Evolutionary conservation across 2,797 vertebrate species (phyloP).

Genomic region (Pseudomugil tenellus): DNA sequence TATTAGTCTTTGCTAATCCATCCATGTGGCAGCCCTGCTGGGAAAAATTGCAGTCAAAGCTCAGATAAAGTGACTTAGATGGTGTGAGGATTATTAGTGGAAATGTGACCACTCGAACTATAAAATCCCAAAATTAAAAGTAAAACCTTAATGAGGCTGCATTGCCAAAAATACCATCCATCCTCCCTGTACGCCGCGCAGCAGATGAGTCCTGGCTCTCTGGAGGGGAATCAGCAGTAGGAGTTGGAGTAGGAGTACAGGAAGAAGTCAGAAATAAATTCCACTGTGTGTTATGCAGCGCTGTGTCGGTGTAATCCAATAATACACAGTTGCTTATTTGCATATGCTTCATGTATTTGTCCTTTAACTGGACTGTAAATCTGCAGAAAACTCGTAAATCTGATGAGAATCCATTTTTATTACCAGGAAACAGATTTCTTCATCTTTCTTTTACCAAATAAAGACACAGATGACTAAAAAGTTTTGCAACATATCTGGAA

Average conservation of each 20-base stretch:
- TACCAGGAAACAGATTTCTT: background rate
- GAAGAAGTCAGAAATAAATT: slow-evolving; percentile 64
- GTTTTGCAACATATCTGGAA: slow-evolving; percentile 14
- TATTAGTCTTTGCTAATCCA: slow-evolving; percentile 62
- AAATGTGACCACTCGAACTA: slow-evolving; percentile 33
- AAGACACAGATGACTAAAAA: background rate
- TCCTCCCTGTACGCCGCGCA: slow-evolving; percentile 18
- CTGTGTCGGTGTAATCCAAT: slow-evolving; percentile 68
- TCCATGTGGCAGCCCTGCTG: slow-evolving; percentile 51
- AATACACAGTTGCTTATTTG: slow-evolving; percentile 45
- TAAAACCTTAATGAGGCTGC: slow-evolving; percentile 32
- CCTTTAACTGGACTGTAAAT: slow-evolving; percentile 29
- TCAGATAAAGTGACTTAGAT: slow-evolving; percentile 58
- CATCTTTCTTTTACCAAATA: background rate
- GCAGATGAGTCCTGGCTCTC: slow-evolving; percentile 45
- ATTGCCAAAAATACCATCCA: slow-evolving; percentile 22
- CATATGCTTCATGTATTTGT: slow-evolving; percentile 41
- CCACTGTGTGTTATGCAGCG: slow-evolving; percentile 55
- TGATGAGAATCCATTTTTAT: background rate
- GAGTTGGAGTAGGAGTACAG: slow-evolving; percentile 67
- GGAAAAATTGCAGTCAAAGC: slow-evolving; percentile 50
- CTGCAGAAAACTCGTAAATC: slow-evolving; percentile 7
- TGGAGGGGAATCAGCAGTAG: slow-evolving; percentile 58
- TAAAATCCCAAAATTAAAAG: slow-evolving; percentile 33
- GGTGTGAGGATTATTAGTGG: slow-evolving; percentile 39